phyloP scores from a whole-genome alignment of 23 tunicate species.

The Trididemnum miniatum region DNA sequence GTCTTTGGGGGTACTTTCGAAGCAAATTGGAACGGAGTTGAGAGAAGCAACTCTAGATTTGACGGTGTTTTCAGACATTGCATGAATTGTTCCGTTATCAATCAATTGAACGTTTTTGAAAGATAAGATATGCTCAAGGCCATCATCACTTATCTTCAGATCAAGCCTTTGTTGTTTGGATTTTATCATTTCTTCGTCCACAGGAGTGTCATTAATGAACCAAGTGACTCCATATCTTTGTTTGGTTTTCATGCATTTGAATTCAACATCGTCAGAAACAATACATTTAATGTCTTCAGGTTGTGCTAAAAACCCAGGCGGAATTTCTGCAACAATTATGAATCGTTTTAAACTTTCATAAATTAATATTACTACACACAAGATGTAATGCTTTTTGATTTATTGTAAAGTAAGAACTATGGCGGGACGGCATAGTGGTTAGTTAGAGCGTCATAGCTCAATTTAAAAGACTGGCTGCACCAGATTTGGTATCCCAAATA shows the following conservation, averaged over 20 bases:
- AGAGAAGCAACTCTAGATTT: constrained; percentile 31
- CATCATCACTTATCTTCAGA: constrained; percentile 27
- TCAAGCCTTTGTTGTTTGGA: constrained; percentile 22
- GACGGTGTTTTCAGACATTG: constrained; percentile 53
- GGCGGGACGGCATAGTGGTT: too few species aligned
- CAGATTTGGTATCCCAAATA: too few species aligned
- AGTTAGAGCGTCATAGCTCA: too few species aligned
- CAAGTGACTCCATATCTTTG: constrained; percentile 53
- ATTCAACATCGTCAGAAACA: constrained; percentile 61
- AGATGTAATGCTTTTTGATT: too few species aligned
- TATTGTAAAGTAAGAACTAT: too few species aligned
- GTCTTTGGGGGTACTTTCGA: constrained; percentile 63
- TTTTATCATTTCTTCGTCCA: constrained; percentile 32
- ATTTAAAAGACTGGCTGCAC: too few species aligned
- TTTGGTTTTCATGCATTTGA: constrained; percentile 63
- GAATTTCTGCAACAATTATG: constrained; percentile 50
- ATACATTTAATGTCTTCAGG: constrained; percentile 59
- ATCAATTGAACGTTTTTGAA: constrained; percentile 39
- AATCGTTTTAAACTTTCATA: neutral
- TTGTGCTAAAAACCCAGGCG: constrained; percentile 67
- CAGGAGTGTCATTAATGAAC: constrained; percentile 40
- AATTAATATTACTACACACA: too few species aligned
- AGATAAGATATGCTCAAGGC: constrained; percentile 27
- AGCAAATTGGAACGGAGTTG: constrained; percentile 64
- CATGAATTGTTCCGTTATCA: constrained; percentile 50